These are phyloP conservation scores for Pentamera pediparva DNA, from an alignment of 53 echinoderm and acorn worm genomes.

Conservation along the genomic window DNA sequence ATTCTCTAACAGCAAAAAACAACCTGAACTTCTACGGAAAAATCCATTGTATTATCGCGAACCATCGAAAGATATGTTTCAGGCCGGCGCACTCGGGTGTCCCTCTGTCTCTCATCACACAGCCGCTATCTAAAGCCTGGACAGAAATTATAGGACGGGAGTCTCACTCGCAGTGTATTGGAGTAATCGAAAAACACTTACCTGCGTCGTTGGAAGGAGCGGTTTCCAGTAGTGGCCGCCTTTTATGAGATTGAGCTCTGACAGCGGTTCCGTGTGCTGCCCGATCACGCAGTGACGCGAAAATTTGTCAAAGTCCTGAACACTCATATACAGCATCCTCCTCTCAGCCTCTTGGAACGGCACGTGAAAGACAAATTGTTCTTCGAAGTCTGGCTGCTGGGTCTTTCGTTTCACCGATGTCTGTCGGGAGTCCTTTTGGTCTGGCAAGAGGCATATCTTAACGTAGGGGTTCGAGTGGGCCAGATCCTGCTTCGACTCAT, in stretches of 20 bases:
- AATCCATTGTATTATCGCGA: too few relatives aligned
- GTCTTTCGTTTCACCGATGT: constrained; percentile 92
- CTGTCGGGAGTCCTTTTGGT: constrained; percentile 92
- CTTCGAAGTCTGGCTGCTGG: constrained; percentile 92
- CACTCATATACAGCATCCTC: constrained; percentile 71
- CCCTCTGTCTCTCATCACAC: too few relatives aligned
- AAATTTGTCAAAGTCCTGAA: constrained; percentile 98
- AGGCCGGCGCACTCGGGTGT: too few relatives aligned
- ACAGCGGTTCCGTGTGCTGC: constrained; percentile 75
- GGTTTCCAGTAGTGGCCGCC: constrained; percentile 97
- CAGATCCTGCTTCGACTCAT: constrained; percentile 74
- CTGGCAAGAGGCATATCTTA: constrained; percentile 92
- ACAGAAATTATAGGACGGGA: too few relatives aligned
- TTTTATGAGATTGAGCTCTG: constrained; percentile 77
- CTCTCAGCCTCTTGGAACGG: constrained; percentile 85
- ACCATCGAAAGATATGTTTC: too few relatives aligned
- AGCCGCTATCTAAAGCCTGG: too few relatives aligned
- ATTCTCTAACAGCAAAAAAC: too few relatives aligned
- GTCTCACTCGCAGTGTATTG: too few relatives aligned
- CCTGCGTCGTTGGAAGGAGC: constrained; percentile 88
- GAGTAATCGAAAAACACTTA: constrained; percentile 39
- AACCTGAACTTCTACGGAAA: neutral
- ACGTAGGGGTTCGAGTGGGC: constrained; percentile 99
- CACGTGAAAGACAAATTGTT: constrained; percentile 83
- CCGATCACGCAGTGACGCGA: constrained; percentile 98